Conservation (phyloP, 2,113 vertebrate genomes). For the Pteronura brasiliensis region DNA sequence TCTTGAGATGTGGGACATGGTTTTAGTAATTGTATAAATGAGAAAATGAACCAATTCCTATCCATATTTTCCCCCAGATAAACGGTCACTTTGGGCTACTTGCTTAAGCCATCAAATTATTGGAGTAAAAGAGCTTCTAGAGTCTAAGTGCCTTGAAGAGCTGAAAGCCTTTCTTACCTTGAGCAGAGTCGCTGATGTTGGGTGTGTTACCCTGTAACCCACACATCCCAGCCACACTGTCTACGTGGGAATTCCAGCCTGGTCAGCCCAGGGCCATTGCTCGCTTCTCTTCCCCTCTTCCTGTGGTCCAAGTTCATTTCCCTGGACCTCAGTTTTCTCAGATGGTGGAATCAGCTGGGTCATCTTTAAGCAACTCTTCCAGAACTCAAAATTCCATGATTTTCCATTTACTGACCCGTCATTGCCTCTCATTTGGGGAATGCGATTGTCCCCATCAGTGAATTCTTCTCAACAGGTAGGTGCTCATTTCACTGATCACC, state of each 20-base stretch:
- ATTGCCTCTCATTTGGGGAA: not conserved
- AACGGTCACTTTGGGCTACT: not conserved
- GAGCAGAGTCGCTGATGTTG: not conserved
- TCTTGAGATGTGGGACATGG: not conserved
- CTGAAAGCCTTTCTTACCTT: not conserved
- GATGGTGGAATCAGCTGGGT: not conserved
- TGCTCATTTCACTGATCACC: not conserved
- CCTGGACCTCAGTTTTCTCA: not conserved
- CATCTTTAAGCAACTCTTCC: not conserved
- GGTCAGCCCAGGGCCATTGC: rapidly evolving
- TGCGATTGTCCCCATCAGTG: not conserved
- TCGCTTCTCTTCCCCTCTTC: not conserved
- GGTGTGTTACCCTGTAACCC: not conserved
- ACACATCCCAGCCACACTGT: not conserved
- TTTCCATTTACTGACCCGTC: not conserved
- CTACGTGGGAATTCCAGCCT: rapidly evolving
- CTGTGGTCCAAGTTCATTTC: not conserved
- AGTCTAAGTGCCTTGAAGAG: not conserved
- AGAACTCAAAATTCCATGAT: not conserved
- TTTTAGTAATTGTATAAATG: not conserved
- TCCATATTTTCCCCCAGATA: not conserved
- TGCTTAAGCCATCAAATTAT: not conserved
- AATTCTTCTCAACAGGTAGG: not conserved
- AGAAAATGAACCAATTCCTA: not conserved
- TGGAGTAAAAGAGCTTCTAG: not conserved